A percentile compares a stretch with the other conserved stretches of the same genome.
Evolutionary conservation across 2,888 invertebrate genomes (phyloP).

Genomic region (Apomyelois bistriatella): DNA sequence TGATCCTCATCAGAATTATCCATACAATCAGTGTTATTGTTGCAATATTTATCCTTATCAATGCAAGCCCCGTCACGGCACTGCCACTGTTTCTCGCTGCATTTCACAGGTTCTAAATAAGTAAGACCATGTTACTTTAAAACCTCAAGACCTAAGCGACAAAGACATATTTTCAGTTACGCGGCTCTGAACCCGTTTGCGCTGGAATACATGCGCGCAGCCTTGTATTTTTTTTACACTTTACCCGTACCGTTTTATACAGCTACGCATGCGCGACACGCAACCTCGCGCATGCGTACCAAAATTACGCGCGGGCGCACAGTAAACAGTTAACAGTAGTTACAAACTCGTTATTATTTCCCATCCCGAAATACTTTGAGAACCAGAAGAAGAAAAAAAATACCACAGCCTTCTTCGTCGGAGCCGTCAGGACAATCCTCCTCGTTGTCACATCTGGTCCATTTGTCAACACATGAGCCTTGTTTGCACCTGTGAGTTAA

Average conservation of each 20-base stretch:
- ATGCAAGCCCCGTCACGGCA: conserved; percentile 87
- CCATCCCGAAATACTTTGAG: background rate
- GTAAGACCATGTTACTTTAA: too few species aligned
- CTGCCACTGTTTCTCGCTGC: conserved; percentile 74
- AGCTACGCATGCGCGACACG: too few species aligned
- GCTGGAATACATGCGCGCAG: too few species aligned
- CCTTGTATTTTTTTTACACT: too few species aligned
- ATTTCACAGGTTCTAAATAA: conserved; percentile 30
- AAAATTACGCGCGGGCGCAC: too few species aligned
- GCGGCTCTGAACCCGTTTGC: too few species aligned
- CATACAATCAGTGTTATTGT: conserved; percentile 86
- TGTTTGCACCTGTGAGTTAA: conserved; percentile 72
- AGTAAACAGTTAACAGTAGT: too few species aligned
- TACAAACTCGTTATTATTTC: too few species aligned
- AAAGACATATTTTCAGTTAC: too few species aligned
- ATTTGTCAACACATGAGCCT: conserved; percentile 82
- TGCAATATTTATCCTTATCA: conserved; percentile 83
- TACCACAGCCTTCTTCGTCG: conserved; percentile 82
- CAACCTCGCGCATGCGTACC: too few species aligned
- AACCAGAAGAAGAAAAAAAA: background rate
- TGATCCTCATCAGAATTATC: conserved; percentile 85
- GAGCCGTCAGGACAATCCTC: conserved; percentile 84
- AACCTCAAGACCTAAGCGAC: too few species aligned
- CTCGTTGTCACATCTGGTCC: conserved; percentile 84
- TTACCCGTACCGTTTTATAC: too few species aligned